Evolutionary conservation across 2,888 invertebrate species (phyloP).

Genomic region (Oscheius sp.): DNA sequence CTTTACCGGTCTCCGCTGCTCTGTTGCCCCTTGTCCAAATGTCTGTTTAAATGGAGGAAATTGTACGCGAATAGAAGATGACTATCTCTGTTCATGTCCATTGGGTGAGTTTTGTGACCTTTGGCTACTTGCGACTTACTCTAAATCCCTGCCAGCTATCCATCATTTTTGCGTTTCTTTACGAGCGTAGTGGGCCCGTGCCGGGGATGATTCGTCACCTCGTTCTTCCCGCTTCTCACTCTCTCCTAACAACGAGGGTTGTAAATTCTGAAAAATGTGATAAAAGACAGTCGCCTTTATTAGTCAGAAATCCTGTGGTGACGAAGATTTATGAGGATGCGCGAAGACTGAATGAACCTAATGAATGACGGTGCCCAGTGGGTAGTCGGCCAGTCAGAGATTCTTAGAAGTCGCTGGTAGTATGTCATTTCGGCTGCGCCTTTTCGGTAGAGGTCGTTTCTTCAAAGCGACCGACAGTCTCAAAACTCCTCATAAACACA

Average conservation of each 20-base stretch:
- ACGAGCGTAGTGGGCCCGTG: conserved; percentile 31
- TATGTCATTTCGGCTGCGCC: conserved; percentile 2
- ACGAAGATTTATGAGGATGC: conserved; percentile 20
- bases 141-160: conserved; percentile 5
- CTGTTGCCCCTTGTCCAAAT: conserved; percentile 21
- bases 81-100: conserved; percentile 24
- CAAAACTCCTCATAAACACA: not conserved
- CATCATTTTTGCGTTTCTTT: conserved; percentile 26
- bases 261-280: conserved; percentile 10
- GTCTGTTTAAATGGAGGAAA: conserved; percentile 23
- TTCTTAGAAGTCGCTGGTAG: not conserved
- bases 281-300: not conserved
- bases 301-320: not conserved
- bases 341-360: conserved; percentile 20
- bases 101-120: conserved; percentile 26
- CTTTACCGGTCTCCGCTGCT: conserved; percentile 5
- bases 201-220: conserved; percentile 21
- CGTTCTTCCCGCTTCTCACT: not conserved
- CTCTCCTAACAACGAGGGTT: not conserved
- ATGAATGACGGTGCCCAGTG: conserved; percentile 9
- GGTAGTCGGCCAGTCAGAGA: not conserved
- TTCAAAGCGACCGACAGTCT: conserved; percentile 12
- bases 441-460: not conserved
- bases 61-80: conserved; percentile 6
- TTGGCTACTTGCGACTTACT: conserved; percentile 15